Evolutionary conservation across 2,113 vertebrate genomes (phyloP), one percentile per base, ranked within the genome.

Genomic region (Arenaria interpres): DNA sequence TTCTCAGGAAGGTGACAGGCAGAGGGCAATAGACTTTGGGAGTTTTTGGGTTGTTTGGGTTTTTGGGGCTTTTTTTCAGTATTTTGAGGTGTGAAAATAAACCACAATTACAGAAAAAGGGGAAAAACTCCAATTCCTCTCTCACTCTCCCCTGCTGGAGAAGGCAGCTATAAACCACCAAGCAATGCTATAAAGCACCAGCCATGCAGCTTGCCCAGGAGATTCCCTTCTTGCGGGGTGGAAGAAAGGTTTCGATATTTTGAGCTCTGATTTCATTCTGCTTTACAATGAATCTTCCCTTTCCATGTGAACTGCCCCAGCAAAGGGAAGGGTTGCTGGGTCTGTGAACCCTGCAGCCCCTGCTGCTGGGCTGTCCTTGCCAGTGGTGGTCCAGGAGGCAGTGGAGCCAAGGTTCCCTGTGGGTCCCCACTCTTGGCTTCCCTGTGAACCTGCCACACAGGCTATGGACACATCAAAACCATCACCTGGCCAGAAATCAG

Each of bases 351-450:
- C 51, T 82, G 59, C 73, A 87, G 68, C 10, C 6, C 41, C 41
- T 2, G 17, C 10, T 5, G 4, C 50, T 6, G 9, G 8, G 14
- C 37, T 57, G 5, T 33, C 21, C 45, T 53, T 60, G 48, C 24
- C 20, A 19, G 30, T 57, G 32, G 30, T n/a, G 16, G 41, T 24
- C 25, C 57, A 73, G 45, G 12, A 75, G 14, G 35, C 62, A 82
- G 53, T 0, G 0, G 28, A 63, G 30, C 35, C 7, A 12, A 85
- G 9, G 13, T 25, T 83, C 17, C 23, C 57, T 25, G 14, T 25
- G 25, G 19, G 8, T 63, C 20, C 22, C 56, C 22, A 5, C 28
- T 72, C 46, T n/a, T 0, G 1, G 27, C 45, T 85, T 85, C 35
- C 63, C 25, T 63, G 28, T 41, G 27, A 82, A 82, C 28, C 33